Conservation (phyloP, 2,888 invertebrate genomes). For the Lypha dubia region DNA sequence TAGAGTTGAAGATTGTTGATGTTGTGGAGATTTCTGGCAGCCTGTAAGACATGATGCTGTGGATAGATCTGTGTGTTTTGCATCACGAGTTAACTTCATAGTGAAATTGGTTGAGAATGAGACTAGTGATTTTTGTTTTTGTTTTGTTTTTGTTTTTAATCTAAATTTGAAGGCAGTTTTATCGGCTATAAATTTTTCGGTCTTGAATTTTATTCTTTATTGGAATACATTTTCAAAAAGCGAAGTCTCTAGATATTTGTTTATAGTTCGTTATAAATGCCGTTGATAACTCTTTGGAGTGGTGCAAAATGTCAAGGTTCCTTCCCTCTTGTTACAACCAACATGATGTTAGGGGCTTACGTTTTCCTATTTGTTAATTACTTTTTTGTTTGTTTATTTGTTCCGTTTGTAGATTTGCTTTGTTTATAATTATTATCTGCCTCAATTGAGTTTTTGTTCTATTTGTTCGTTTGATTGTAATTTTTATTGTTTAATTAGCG, state of each 20-base stretch:
- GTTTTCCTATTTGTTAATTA: conserved; percentile 40
- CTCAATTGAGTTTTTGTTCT: conserved; percentile 17
- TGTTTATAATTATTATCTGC: conserved; percentile 56
- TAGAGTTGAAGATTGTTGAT: conserved; percentile 43
- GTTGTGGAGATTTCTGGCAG: conserved; percentile 65
- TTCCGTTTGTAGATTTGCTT: conserved; percentile 34
- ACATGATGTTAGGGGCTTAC: conserved; percentile 41
- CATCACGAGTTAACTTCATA: conserved; percentile 67
- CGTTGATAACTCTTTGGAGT: not conserved
- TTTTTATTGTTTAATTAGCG: conserved; percentile 53
- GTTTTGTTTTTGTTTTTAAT: not conserved
- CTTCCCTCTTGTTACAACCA: conserved; percentile 37
- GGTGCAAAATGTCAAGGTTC: conserved; percentile 41
- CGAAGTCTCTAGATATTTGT: not conserved
- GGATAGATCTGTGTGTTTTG: conserved; percentile 61
- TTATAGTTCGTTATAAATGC: too few relatives aligned
- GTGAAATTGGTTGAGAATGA: conserved; percentile 41
- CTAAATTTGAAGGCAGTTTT: conserved; percentile 58
- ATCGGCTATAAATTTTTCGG: not conserved
- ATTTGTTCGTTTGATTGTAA: conserved; percentile 46
- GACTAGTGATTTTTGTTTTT: not conserved
- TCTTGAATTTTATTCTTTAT: conserved; percentile 13
- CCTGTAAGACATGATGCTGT: conserved; percentile 64
- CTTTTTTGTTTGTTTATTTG: conserved; percentile 21
- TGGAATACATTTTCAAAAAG: conserved; percentile 33